Conservation (phyloP, 2,113 vertebrate species). For the Clarias gariepinus region DNA sequence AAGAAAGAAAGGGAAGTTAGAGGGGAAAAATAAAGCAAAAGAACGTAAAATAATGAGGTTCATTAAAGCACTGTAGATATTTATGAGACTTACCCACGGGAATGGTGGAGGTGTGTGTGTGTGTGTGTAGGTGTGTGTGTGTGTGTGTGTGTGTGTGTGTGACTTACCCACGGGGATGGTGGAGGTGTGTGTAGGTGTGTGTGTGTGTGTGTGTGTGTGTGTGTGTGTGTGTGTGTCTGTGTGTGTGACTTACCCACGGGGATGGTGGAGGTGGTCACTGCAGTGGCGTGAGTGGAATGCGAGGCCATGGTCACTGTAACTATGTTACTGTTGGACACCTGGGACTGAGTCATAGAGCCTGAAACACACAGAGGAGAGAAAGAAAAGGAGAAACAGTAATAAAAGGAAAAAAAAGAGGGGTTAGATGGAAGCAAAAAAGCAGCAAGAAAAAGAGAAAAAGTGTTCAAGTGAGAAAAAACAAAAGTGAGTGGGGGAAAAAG, state of each 20-base stretch:
- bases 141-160: too few species aligned
- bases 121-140: too few species aligned
- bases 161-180: too few species aligned
- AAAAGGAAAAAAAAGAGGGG: background rate
- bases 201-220: too few species aligned
- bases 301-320: slow-evolving; percentile 96
- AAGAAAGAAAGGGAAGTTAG: too few species aligned
- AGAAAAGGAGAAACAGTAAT: background rate
- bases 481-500: background rate
- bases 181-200: too few species aligned
- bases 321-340: slow-evolving; percentile 89
- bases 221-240: too few species aligned
- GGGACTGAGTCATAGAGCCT: slow-evolving; percentile 89
- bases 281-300: slow-evolving; percentile 93
- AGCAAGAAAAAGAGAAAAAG: background rate
- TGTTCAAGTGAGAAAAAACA: background rate
- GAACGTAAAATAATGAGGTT: too few species aligned
- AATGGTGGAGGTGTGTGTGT: background rate
- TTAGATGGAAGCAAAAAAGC: background rate
- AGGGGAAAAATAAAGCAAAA: too few species aligned
- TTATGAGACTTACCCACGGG: too few species aligned
- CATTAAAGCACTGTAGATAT: too few species aligned
- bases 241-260: slow-evolving; percentile 87
- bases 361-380: background rate
- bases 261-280: slow-evolving; percentile 93